These are phyloP conservation scores for Scaptodrosophila latifasciaeformis DNA, from an alignment of 2,888 invertebrate genomes.

Conservation along the genomic window DNA sequence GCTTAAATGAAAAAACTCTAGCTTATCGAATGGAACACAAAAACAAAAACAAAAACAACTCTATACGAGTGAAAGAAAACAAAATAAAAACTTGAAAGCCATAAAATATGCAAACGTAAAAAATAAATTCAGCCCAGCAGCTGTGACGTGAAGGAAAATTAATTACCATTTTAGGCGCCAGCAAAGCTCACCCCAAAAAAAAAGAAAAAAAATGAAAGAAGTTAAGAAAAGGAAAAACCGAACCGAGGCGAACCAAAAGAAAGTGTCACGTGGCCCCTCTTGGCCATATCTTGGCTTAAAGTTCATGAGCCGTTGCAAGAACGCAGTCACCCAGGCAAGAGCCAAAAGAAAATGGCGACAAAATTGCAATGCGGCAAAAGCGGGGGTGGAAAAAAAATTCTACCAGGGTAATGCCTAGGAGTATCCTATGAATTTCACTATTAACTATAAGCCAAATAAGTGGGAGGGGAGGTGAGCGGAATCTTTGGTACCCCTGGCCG, in stretches of 20 bases:
- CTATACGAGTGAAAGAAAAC: too few relatives aligned
- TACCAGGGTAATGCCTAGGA: constrained; percentile 33
- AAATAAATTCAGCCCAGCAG: constrained; percentile 29
- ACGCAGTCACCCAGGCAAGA: constrained; percentile 14
- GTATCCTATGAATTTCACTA: constrained; percentile 49
- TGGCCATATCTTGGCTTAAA: neutral
- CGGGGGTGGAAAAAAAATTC: constrained; percentile 42
- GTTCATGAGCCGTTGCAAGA: neutral
- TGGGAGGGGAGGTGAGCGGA: neutral
- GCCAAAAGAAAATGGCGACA: constrained; percentile 32
- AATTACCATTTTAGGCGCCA: constrained; percentile 32
- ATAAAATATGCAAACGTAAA: too few relatives aligned
- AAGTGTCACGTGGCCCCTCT: too few relatives aligned
- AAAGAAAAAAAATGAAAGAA: neutral
- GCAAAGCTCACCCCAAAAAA: neutral
- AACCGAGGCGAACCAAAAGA: constrained; percentile 2
- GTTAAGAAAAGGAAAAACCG: neutral
- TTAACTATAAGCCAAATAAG: constrained; percentile 26
- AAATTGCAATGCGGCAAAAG: constrained; percentile 42
- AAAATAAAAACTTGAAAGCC: too few relatives aligned
- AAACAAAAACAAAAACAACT: too few relatives aligned
- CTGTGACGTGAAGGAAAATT: constrained; percentile 47
- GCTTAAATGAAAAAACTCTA: too few relatives aligned
- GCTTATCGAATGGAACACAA: too few relatives aligned
- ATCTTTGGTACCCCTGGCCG: neutral